phyloP scores from a whole-genome alignment of 2,113 vertebrate species.

The Apaloderma vittatum region DNA sequence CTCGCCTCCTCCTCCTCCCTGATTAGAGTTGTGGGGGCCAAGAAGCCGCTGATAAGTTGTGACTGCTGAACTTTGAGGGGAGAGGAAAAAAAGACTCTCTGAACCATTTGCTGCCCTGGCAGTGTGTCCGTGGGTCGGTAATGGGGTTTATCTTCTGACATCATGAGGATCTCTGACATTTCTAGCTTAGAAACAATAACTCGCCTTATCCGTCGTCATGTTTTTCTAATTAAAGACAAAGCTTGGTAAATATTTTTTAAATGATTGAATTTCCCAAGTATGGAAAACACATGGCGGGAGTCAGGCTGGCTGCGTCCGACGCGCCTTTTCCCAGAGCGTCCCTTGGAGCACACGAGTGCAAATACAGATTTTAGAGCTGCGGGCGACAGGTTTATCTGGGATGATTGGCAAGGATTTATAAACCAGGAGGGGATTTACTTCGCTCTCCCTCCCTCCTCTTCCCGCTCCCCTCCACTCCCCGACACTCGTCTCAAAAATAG shows the following conservation, averaged over 20 bases:
- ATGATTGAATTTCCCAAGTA: conserved; percentile 74
- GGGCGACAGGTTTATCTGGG: conserved; percentile 72
- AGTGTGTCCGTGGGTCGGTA: not conserved
- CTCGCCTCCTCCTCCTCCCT: not conserved
- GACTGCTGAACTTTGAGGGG: not conserved
- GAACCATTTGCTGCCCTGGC: not conserved
- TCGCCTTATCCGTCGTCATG: conserved; percentile 66
- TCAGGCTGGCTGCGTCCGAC: conserved; percentile 39
- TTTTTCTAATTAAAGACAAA: conserved; percentile 78
- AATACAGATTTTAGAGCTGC: conserved; percentile 35
- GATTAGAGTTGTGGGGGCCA: not conserved
- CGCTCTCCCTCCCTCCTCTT: not conserved
- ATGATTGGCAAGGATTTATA: conserved; percentile 74
- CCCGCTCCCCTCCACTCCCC: not conserved
- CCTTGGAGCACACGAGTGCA: conserved; percentile 37
- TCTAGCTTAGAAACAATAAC: conserved; percentile 68
- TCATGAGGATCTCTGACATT: conserved; percentile 63
- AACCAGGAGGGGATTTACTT: conserved; percentile 66
- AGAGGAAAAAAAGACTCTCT: not conserved
- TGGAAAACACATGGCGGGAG: conserved; percentile 72
- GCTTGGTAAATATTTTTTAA: conserved; percentile 78
- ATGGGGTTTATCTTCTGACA: conserved; percentile 62
- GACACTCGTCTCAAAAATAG: conserved; percentile 62
- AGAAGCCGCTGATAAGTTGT: not conserved
- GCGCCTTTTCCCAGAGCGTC: conserved; percentile 39